Percentiles rank a stretch among this genome's conserved stretches.
phyloP scores from a whole-genome alignment of 2,797 vertebrate genomes.

The Alosa sapidissima region DNA sequence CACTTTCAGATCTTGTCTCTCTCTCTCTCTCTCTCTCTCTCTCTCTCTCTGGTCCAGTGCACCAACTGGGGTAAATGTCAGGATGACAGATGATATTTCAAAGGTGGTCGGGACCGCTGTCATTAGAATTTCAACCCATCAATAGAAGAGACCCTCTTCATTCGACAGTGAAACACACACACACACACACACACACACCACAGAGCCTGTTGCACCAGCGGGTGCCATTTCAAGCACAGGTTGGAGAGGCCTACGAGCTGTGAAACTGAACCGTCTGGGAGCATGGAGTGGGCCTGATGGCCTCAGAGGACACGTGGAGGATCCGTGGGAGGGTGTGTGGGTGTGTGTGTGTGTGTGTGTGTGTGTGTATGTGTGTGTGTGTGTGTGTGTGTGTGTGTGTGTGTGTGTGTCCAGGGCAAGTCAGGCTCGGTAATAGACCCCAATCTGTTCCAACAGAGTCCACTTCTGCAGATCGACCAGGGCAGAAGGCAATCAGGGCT shows the following conservation, averaged over 20 bases:
- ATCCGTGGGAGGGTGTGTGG: neutral
- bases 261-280: neutral
- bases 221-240: neutral
- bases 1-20: neutral
- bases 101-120: conserved; percentile 31
- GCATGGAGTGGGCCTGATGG: neutral
- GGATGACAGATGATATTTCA: conserved; percentile 41
- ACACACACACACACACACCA: neutral
- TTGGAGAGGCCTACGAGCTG: neutral
- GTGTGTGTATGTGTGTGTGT: neutral
- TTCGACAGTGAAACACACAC: neutral
- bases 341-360: neutral
- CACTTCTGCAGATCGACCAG: neutral
- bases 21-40: neutral
- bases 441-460: neutral
- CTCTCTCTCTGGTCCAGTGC: conserved; percentile 1
- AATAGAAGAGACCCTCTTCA: conserved; percentile 19
- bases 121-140: conserved; percentile 41
- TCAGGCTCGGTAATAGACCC: neutral
- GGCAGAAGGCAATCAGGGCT: neutral
- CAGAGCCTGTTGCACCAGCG: neutral
- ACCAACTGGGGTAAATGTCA: conserved; percentile 38
- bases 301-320: neutral
- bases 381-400: conserved; percentile 14
- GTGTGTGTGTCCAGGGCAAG: neutral